These are phyloP conservation scores for Holothuria glaberrima DNA, from an alignment of 35 echinoderm and acorn worm genomes.

Conservation along the genomic window DNA sequence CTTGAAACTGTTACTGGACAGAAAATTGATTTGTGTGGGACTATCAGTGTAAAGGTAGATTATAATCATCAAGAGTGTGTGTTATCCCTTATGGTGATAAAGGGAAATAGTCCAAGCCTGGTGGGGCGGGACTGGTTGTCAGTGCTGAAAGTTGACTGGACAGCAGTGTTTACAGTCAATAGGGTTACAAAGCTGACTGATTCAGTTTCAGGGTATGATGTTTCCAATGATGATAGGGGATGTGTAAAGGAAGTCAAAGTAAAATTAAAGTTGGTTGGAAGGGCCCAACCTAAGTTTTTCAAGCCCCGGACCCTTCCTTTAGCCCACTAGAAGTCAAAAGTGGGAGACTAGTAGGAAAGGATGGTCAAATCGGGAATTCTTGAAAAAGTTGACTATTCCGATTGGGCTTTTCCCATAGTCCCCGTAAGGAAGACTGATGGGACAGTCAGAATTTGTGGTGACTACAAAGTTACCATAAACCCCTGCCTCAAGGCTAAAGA, in stretches of 20 bases:
- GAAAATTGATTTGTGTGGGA: no score
- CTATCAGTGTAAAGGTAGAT: no score
- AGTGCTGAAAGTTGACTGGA: constrained; percentile 3
- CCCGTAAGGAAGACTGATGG: constrained; percentile 56
- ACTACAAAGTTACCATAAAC: constrained; percentile 79
- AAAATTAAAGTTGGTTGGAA: no score
- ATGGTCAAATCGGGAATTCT: constrained; percentile 51
- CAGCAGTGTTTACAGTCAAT: neutral
- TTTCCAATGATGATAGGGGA: no score
- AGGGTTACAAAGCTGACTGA: neutral
- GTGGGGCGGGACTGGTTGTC: no score
- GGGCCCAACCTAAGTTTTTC: no score
- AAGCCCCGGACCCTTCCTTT: constrained; percentile 24
- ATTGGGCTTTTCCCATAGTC: constrained; percentile 72
- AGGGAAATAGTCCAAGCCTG: no score
- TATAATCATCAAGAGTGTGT: no score
- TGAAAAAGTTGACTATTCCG: constrained; percentile 7
- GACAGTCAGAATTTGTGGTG: constrained; percentile 66
- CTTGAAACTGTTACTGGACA: no score
- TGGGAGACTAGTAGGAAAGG: constrained; percentile 33
- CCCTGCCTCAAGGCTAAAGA: constrained; percentile 28
- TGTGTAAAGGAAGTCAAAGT: no score
- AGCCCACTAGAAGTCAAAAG: constrained; percentile 4
- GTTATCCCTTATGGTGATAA: no score
- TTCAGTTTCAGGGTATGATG: neutral